Conservation (phyloP, 2,797 vertebrate genomes). For the Alosa sapidissima region DNA sequence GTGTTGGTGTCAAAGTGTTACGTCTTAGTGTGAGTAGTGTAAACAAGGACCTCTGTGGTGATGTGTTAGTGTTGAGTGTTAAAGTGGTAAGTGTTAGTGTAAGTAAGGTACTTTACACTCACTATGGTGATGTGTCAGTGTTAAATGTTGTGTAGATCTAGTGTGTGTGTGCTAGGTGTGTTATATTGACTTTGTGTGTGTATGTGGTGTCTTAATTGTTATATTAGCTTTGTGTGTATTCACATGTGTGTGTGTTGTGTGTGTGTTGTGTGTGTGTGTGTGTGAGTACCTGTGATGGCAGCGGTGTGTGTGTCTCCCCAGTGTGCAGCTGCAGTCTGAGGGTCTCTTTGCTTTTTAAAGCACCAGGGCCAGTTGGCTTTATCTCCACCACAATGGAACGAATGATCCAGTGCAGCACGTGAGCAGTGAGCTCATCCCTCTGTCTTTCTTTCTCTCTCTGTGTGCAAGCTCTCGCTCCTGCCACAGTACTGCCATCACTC, state of each 20-base stretch:
- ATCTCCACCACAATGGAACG: constrained; percentile 74
- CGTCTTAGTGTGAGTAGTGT: no score
- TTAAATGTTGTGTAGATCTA: background rate
- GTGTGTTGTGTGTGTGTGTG: background rate
- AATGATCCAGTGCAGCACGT: constrained; percentile 77
- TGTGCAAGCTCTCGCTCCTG: no score
- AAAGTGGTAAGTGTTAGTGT: no score
- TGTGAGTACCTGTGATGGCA: background rate
- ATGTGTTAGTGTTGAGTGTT: no score
- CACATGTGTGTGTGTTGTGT: background rate
- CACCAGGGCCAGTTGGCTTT: constrained; percentile 58
- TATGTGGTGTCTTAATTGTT: background rate
- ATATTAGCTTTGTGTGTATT: background rate
- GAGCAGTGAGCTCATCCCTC: constrained; percentile 66
- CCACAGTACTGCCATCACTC: no score
- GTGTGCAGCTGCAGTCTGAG: background rate
- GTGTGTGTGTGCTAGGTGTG: background rate
- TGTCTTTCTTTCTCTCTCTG: constrained; percentile 27
- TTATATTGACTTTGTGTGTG: background rate
- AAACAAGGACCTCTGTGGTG: no score
- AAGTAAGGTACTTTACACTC: no score
- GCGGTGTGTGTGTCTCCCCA: background rate
- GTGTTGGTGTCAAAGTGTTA: no score
- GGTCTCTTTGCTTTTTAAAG: constrained; percentile 30
- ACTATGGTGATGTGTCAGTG: background rate